These are phyloP conservation scores for Erannis defoliaria DNA, from an alignment of 2,888 invertebrate species.

Conservation along the genomic window DNA sequence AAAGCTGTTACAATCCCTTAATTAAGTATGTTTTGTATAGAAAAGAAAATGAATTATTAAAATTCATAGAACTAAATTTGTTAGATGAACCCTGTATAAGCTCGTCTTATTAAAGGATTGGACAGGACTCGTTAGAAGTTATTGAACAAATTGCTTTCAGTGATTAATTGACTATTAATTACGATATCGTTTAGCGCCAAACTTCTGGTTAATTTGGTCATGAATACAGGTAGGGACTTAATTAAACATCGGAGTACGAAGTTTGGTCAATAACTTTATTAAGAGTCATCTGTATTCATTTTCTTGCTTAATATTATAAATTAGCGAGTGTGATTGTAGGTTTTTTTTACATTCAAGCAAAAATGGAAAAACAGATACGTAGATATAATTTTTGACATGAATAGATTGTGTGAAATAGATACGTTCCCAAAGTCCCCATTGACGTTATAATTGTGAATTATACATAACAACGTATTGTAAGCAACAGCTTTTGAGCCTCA, in stretches of 20 bases:
- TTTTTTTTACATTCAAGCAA: no score
- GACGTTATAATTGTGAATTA: no score
- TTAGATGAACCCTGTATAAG: slow-evolving; percentile 43
- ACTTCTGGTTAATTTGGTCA: slow-evolving; percentile 61
- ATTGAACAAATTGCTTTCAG: slow-evolving; percentile 77
- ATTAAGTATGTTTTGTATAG: no score
- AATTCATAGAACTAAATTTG: no score
- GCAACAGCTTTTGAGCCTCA: neutral
- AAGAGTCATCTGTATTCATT: slow-evolving; percentile 7
- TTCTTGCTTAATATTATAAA: no score
- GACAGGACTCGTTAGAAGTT: slow-evolving; percentile 71
- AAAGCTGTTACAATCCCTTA: no score
- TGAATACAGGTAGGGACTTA: slow-evolving; percentile 49
- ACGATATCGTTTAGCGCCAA: slow-evolving; percentile 79
- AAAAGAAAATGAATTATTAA: no score
- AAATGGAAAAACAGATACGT: no score
- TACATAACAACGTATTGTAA: neutral
- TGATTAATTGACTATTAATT: slow-evolving; percentile 85
- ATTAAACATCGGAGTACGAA: slow-evolving; percentile 18
- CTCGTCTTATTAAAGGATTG: slow-evolving; percentile 63
- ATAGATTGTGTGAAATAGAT: no score
- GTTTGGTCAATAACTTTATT: neutral
- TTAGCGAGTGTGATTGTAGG: no score
- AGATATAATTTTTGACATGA: no score
- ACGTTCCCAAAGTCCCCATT: no score